Base-by-base conservation (phyloP, 1,140 invertebrate genomes). In the Carposina sasakii region DNA sequence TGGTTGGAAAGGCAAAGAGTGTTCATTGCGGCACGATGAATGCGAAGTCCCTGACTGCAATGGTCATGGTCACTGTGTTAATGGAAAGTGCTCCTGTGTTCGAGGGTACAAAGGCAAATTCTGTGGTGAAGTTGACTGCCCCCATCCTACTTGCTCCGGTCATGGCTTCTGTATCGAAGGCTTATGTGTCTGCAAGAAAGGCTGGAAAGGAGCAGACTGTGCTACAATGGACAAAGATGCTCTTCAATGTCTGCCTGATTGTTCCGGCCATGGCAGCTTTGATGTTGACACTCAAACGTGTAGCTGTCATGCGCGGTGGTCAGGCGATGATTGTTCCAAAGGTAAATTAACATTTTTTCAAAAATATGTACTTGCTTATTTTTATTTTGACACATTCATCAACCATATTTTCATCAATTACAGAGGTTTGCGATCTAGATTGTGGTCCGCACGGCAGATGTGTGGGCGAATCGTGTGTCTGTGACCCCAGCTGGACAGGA, bases 1-100 rank as follows among this genome's bases (percentile, higher is more conserved):
- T 1, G 97, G 97, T 10, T 99, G 95, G 94, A 98, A 98, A 84
- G 98, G 98, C 39, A 94, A 94, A 76, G 96, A 96, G 72, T 99
- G 98, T 79, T 95, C 93, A 17, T 77, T 98, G 36, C 88, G 94
- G n/a, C 94, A 96, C 71, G 94, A 96, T 65, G 95, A 96, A 82
- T 96, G 95, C 72, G 95, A 97, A 87, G 92, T 97, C 43, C 93
- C 96, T 2, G 96, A 98, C 78, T 97, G 96, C 81, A 97, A 94
- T 71, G 96, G 96, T 1, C 94, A 98, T 63, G 97, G 98, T 0
- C 94, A 96, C 67, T 98, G 96, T 78, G 91, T 93, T 52, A 97
- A 97, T 62, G 97, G 97, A 52, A 95, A 96, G 77, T 99, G 98
- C 76, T 91, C 91, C 42, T 99, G 96, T 83, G 93, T 96, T 42